A percentile compares a stretch with the other conserved stretches of the same genome.
These are phyloP conservation scores for Emmelina monodactyla DNA, from an alignment of 2,888 invertebrate species.

Conservation along the genomic window DNA sequence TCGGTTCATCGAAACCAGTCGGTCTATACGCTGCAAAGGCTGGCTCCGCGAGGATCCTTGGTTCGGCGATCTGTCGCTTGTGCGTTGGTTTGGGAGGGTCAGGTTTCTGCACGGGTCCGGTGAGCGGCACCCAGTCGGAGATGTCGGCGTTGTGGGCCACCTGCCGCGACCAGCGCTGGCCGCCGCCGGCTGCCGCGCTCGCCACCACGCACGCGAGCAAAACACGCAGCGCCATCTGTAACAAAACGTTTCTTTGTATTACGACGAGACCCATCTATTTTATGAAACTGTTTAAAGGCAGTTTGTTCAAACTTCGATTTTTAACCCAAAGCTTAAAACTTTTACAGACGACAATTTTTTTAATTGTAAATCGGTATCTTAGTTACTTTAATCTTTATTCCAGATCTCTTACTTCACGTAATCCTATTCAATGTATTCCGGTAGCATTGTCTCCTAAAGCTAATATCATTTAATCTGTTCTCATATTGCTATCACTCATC, in stretches of 20 bases:
- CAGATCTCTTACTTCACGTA: too few species aligned
- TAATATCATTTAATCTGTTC: too few species aligned
- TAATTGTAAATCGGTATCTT: too few species aligned
- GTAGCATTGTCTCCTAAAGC: too few species aligned
- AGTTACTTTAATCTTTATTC: too few species aligned
- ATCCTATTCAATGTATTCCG: too few species aligned
- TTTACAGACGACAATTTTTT: not conserved
- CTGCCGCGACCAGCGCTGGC: conserved; percentile 55
- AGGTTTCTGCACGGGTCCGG: conserved; percentile 35
- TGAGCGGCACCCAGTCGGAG: conserved; percentile 52
- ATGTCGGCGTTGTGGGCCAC: conserved; percentile 54
- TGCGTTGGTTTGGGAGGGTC: conserved; percentile 25
- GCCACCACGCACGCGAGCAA: conserved; percentile 30
- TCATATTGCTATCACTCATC: too few species aligned
- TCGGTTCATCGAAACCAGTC: conserved; percentile 35
- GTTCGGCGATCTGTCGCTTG: conserved; percentile 54
- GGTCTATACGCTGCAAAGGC: conserved; percentile 35
- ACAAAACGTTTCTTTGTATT: conserved; percentile 10
- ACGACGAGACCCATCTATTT: not conserved
- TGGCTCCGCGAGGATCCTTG: conserved; percentile 50
- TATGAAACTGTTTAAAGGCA: not conserved
- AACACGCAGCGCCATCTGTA: conserved; percentile 48
- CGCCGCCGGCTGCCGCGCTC: conserved; percentile 30
- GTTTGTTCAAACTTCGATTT: not conserved
- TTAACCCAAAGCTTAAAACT: not conserved